Base-by-base conservation (phyloP, 2,888 invertebrate species). In the Drosophila neonasuta region DNA sequence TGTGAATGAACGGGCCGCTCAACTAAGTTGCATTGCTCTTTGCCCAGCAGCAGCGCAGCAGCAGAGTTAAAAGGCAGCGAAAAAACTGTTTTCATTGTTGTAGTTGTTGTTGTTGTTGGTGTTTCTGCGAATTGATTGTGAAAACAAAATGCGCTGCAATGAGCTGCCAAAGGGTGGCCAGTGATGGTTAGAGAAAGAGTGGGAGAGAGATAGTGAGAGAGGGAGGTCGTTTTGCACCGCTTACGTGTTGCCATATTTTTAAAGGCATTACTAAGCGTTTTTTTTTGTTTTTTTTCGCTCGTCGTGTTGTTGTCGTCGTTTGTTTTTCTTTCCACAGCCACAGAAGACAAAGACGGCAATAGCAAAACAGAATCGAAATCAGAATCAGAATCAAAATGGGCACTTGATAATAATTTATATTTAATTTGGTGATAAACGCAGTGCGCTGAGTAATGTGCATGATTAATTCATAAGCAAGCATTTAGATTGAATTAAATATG, bases 191-290 rank as follows among this genome's bases (percentile, higher is more conserved):
- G 34, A 36, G 36, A 36, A 32, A 32, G n/a, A 36, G 39, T 1
- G 24, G 13, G 4, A 8, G 8, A 3, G 46, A 2, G 13, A 1
- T 20, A 20, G 20, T 20, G 36, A 15, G 50, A 13, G 42, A n/a
- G 3, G 13, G 51, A 24, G 50, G 9, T 29, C 58, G 39, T 62
- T 71, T 71, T 66, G 71, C 39, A 57, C 46, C 72, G 79, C 85
- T 86, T 86, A 86, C 88, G 88, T 86, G 88, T 86, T 87, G 88
- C 78, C 80, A 81, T 86, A 86, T 86, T 87, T 86, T 84, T 86
- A 86, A 87, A 77, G 68, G 74, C 74, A 85, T 85, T 86, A 86
- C 88, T 87, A 86, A 86, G 81, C 86, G 87, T 17, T 86, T 82
- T 86, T 81, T 66, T 2, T 45, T 86, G 68, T 79, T 72, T 64